phyloP scores from a whole-genome alignment of 2,888 invertebrate genomes.

The Mycalesis mineus region DNA sequence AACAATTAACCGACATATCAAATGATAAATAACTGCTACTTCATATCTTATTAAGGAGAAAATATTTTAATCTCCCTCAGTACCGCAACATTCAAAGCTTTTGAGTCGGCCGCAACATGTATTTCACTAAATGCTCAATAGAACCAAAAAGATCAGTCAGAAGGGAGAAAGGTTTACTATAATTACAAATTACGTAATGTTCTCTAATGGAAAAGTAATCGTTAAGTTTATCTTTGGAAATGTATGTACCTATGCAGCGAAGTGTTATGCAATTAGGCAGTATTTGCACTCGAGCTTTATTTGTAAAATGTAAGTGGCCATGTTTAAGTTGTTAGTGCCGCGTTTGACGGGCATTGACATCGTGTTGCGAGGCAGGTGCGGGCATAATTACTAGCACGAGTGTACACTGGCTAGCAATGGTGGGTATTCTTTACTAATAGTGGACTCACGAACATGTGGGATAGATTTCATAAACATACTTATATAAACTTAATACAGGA shows the following conservation, averaged over 20 bases:
- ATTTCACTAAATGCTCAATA: not conserved
- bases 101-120: not conserved
- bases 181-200: conserved; percentile 13
- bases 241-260: conserved; percentile 10
- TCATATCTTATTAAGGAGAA: no score
- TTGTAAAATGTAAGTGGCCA: conserved; percentile 35
- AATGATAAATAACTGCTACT: no score
- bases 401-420: conserved; percentile 2
- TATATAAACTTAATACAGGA: no score
- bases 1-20: no score
- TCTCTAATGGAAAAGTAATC: conserved; percentile 12
- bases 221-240: conserved; percentile 7
- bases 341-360: conserved; percentile 75
- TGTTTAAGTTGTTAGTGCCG: conserved; percentile 35
- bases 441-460: conserved; percentile 32
- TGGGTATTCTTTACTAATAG: conserved; percentile 37
- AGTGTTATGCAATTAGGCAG: conserved; percentile 28
- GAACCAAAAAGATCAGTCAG: not conserved
- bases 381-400: conserved; percentile 23
- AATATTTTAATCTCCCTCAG: no score
- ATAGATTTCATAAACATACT: conserved; percentile 3
- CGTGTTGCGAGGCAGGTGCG: conserved; percentile 59
- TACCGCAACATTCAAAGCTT: no score
- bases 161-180: not conserved
- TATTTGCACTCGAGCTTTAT: conserved; percentile 35